Evolutionary conservation across 2,888 invertebrate species (phyloP), one percentile per base, ranked within the genome.

Genomic region (Drosophila macrospina): DNA sequence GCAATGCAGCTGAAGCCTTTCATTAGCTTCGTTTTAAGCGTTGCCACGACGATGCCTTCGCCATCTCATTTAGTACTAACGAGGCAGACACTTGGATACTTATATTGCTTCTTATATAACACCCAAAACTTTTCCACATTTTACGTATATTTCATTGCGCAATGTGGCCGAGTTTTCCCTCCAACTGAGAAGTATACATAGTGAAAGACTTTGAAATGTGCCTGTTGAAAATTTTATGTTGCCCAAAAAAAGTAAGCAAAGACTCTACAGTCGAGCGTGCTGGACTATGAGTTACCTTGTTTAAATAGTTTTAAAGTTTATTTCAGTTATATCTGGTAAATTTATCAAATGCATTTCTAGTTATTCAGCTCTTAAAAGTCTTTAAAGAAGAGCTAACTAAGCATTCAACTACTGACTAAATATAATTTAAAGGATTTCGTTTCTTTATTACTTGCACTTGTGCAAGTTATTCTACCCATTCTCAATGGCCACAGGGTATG

Each of bases 1-100:
- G 60, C 56, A 59, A 10, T 64, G 45, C 63, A 50, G 36, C 48
- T 52, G 57, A 62, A 67, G 69, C 55, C 65, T 80, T 80, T 78
- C 69, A 80, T 80, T 80, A 84, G 80, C 72, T 84, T 80, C 84
- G 78, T 80, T 80, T 71, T 65, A 44, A 50, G 63, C 59, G 59
- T 37, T 61, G 69, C 59, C 41, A 63, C 44, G 61, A 48, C 37
- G 41, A 52, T 37, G 54, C 62, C 48, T 34, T 57, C 26, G 48
- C 28, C 28, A 55, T 62, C 73, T 68, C 73, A 74, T 76, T 74
- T 74, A 47, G 55, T 28, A 48, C 79, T 80, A 80, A 80, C 80
- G 83, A 81, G 80, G 50, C 61, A 73, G 70, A 62, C 41, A 39
- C 55, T 44, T 51, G 67, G 50, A 76, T 62, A 59, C 76, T 61